These are phyloP conservation scores for Drosophila nigricruria DNA, from an alignment of 2,888 invertebrate genomes.

Conservation along the genomic window DNA sequence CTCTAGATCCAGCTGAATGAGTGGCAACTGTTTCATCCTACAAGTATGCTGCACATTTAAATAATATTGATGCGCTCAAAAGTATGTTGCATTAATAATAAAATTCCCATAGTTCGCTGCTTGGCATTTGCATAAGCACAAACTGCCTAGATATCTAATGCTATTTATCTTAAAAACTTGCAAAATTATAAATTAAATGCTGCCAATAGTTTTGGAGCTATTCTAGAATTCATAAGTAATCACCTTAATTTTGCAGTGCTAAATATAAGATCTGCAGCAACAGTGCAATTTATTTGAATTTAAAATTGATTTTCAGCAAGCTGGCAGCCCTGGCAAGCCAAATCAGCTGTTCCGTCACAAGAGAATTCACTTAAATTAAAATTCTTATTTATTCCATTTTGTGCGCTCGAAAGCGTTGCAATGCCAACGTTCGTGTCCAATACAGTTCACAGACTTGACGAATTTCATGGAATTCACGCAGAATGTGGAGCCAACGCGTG, in stretches of 20 bases:
- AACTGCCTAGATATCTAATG: too few species aligned
- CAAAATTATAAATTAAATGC: too few species aligned
- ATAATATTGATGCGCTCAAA: slow-evolving; percentile 1
- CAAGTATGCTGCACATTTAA: slow-evolving; percentile 7
- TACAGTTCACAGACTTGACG: neutral
- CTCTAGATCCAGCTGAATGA: neutral
- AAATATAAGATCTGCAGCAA: neutral
- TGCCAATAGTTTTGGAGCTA: too few species aligned
- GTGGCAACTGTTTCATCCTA: neutral
- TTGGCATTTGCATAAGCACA: too few species aligned
- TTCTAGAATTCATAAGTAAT: too few species aligned
- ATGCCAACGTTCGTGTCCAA: neutral
- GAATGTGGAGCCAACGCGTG: slow-evolving; percentile 22
- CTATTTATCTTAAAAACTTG: too few species aligned
- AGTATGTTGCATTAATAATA: too few species aligned
- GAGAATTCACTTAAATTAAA: neutral
- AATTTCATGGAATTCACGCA: slow-evolving; percentile 36
- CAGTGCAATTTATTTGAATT: neutral
- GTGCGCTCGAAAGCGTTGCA: neutral
- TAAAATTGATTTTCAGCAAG: neutral
- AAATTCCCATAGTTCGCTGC: too few species aligned
- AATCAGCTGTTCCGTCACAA: slow-evolving; percentile 6
- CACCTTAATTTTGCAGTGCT: neutral
- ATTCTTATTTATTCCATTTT: neutral
- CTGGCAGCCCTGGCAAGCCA: neutral